phyloP scores from a whole-genome alignment of 2,797 vertebrate genomes.

The Mastacembelus armatus region DNA sequence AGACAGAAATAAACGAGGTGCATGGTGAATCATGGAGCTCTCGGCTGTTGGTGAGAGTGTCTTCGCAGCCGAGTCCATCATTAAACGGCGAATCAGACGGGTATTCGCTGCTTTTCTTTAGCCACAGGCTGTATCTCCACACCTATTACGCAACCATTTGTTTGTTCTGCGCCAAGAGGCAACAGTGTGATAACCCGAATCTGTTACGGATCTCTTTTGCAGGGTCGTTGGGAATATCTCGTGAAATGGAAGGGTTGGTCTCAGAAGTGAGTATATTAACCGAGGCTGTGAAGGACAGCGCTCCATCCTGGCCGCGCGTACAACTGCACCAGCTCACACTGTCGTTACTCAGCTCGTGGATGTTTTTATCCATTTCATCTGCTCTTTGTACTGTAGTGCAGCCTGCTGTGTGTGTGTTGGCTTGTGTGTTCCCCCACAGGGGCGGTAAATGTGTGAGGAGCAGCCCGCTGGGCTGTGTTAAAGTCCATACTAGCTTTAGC shows the following conservation, averaged over 20 bases:
- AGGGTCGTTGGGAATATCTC: slow-evolving; percentile 99
- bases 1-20: slow-evolving; percentile 65
- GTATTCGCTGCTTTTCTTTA: slow-evolving; percentile 76
- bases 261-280: slow-evolving; percentile 93
- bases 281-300: slow-evolving; percentile 70
- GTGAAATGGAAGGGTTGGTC: slow-evolving; percentile 99
- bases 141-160: slow-evolving; percentile 64
- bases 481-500: slow-evolving; percentile 60
- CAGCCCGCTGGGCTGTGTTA: slow-evolving; percentile 6
- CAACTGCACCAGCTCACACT: slow-evolving; percentile 63
- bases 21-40: slow-evolving; percentile 93
- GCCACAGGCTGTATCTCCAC: slow-evolving; percentile 35
- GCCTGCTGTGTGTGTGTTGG: background rate
- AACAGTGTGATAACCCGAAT: slow-evolving; percentile 47
- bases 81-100: slow-evolving; percentile 94
- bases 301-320: slow-evolving; percentile 71
- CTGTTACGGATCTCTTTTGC: slow-evolving; percentile 67
- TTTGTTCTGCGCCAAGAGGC: slow-evolving; percentile 49
- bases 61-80: slow-evolving; percentile 97
- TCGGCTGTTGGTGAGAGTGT: slow-evolving; percentile 96
- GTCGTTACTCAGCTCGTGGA: slow-evolving; percentile 24
- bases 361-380: slow-evolving; percentile 26
- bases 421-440: background rate
- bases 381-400: background rate
- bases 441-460: background rate